Percentiles rank a stretch among this genome's conserved stretches.
Evolutionary conservation across 2,113 vertebrate species (phyloP).

Genomic region (Ameiurus melas): DNA sequence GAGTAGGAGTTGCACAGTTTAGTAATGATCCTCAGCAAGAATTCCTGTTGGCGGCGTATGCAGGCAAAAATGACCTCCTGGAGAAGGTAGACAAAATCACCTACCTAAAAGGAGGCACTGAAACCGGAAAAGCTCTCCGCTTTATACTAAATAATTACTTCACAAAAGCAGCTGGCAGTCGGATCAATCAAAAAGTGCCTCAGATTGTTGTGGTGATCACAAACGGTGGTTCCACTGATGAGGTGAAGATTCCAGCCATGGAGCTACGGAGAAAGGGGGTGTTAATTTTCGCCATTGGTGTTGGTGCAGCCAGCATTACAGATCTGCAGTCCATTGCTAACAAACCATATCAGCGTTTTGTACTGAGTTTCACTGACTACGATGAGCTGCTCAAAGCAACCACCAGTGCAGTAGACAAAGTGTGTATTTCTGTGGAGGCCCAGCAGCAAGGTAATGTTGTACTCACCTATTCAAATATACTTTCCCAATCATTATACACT

Average conservation of each 20-base stretch:
- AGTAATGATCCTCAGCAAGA: conserved; percentile 64
- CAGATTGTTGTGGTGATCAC: conserved; percentile 80
- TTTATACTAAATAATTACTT: conserved; percentile 71
- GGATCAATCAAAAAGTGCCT: conserved; percentile 64
- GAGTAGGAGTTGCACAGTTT: conserved; percentile 77
- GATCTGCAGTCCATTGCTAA: conserved; percentile 73
- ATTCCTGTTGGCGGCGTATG: conserved; percentile 74
- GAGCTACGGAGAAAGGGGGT: conserved; percentile 68
- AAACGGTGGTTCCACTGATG: conserved; percentile 73
- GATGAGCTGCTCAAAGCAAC: conserved; percentile 66
- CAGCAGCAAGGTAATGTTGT: conserved; percentile 65
- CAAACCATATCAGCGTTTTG: conserved; percentile 70
- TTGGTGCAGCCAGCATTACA: conserved; percentile 61
- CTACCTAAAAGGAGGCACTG: conserved; percentile 67
- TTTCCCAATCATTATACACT: not conserved
- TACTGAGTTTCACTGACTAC: conserved; percentile 65
- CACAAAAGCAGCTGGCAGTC: conserved; percentile 66
- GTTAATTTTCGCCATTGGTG: conserved; percentile 74
- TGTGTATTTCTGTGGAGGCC: conserved; percentile 70
- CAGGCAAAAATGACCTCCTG: conserved; percentile 67
- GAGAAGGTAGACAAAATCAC: conserved; percentile 63
- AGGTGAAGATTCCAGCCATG: conserved; percentile 63
- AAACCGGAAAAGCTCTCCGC: conserved; percentile 73
- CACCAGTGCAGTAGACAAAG: conserved; percentile 61
- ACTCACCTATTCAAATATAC: not conserved